These are phyloP conservation scores for Perca schrenkii DNA, from an alignment of 2,113 vertebrate genomes.

Conservation along the genomic window DNA sequence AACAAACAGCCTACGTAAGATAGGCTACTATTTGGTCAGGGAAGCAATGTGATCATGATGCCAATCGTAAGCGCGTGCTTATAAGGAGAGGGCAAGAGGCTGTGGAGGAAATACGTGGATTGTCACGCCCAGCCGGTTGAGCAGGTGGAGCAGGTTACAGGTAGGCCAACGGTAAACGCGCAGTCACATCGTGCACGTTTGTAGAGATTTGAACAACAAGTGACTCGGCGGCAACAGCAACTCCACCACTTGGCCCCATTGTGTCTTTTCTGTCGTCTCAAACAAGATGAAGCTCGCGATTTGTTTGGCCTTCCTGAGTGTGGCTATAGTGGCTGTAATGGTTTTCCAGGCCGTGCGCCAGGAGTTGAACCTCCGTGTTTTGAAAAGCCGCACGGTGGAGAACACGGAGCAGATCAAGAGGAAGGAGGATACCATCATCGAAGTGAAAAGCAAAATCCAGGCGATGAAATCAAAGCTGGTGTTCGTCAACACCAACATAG, in stretches of 20 bases:
- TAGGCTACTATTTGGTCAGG: too few relatives aligned
- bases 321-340: slow-evolving; percentile 50
- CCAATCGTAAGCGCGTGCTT: background rate
- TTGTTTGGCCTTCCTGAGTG: slow-evolving; percentile 14
- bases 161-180: background rate
- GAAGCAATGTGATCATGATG: background rate
- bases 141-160: slow-evolving; percentile 52
- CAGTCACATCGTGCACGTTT: background rate
- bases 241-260: too few relatives aligned
- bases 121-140: slow-evolving; percentile 50
- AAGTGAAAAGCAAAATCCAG: slow-evolving; percentile 42
- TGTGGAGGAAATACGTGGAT: background rate
- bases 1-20: background rate
- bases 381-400: background rate
- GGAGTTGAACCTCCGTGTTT: slow-evolving; percentile 54
- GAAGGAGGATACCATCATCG: slow-evolving; percentile 66
- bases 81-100: background rate
- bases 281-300: slow-evolving; percentile 61
- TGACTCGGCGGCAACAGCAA: background rate
- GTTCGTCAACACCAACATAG: background rate
- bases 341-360: slow-evolving; percentile 67
- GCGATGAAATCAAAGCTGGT: slow-evolving; percentile 20
- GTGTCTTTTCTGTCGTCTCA: background rate
- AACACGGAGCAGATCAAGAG: slow-evolving; percentile 12
- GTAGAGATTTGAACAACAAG: slow-evolving; percentile 3